Base-by-base conservation (phyloP, 1,140 invertebrate species). In the Anoplophora glabripennis region DNA sequence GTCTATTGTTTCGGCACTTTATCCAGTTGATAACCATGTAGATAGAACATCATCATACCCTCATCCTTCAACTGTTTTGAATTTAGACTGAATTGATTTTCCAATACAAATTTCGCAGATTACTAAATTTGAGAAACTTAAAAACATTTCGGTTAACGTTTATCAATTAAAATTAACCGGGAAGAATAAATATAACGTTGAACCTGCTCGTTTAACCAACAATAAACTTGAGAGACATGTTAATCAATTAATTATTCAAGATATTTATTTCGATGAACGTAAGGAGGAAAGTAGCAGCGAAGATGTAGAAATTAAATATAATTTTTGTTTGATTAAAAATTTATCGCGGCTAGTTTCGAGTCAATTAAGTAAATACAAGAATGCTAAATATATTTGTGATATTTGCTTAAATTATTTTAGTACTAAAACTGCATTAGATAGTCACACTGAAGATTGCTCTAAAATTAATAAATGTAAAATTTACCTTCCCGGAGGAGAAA, bases 371-470 rank as follows among this genome's bases (percentile, higher is more conserved):
- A 40, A 59, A 51, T 9, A 36, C 38, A 57, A 33, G 9, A 14
- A 53, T 57, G 36, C 46, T 52, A 64, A 60, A 49, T 63, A 46
- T 9, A 58, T 66, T n/a, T 71, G 67, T 58, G 59, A 66, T 48
- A 37, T 62, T 54, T 69, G 68, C 49, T 34, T 63, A 33, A 64
- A 56, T 48, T 59, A 66, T 57, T 70, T 61, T 59, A 37, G 48
- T 48, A 36, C 47, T 28, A n/a, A n/a, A n/a, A n/a, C n/a, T n/a
- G n/a, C n/a, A 58, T 9, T 35, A n/a, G n/a, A n/a, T n/a, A 61
- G 62, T 12, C 64, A 72, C 61, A 57, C 38, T 17, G 36, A n/a
- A 4, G 33, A 46, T 44, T 64, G 62, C 52, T 21, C 36, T 21
- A 35, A 55, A 46, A 12, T 59, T 28, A 63, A 59, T 48, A 42